phyloP scores from a whole-genome alignment of 2,113 vertebrate genomes.

The Herpetotheres cachinnans region DNA sequence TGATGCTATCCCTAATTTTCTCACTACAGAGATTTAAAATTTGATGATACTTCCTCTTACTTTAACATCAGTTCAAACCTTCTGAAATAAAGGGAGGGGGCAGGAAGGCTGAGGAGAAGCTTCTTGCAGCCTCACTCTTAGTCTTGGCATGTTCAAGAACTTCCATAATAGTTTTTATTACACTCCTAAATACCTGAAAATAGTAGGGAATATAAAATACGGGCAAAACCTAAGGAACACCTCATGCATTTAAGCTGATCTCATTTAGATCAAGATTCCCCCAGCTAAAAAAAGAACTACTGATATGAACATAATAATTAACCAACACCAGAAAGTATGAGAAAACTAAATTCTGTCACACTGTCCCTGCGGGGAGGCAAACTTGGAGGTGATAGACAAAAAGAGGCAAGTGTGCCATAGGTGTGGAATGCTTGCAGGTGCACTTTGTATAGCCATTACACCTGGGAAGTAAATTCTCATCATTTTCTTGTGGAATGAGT shows the following conservation, averaged over 20 bases:
- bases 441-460: neutral
- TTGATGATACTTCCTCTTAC: neutral
- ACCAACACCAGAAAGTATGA: neutral
- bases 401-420: neutral
- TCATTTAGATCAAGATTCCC: neutral
- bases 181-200: neutral
- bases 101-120: neutral
- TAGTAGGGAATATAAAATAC: neutral
- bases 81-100: neutral
- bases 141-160: neutral
- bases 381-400: neutral
- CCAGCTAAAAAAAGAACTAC: neutral
- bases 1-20: neutral
- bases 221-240: neutral
- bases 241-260: neutral
- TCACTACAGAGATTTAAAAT: neutral
- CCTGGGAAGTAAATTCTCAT: neutral
- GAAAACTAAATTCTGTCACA: constrained; percentile 8
- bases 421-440: neutral
- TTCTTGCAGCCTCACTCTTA: neutral
- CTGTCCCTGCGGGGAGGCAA: neutral
- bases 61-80: neutral
- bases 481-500: neutral
- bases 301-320: neutral
- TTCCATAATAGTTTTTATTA: neutral